Percentiles rank a stretch among this genome's conserved stretches.
phyloP scores from a whole-genome alignment of 1,140 invertebrate genomes.

The Chionoecetes opilio region DNA sequence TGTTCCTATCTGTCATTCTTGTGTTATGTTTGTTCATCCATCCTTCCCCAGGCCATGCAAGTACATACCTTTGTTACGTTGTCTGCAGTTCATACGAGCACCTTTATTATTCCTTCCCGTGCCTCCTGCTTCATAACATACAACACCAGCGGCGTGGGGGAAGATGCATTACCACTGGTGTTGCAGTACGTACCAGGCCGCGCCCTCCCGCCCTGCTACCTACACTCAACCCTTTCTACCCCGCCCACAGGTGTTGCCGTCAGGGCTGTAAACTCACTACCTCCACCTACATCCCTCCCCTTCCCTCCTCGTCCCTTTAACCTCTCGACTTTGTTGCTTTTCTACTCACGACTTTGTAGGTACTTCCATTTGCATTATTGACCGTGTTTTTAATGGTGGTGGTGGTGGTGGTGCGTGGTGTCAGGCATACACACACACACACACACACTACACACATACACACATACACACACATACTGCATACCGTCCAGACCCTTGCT shows the following conservation, averaged over 20 bases:
- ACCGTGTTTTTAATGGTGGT: neutral
- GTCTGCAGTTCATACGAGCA: neutral
- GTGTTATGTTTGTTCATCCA: too few relatives aligned
- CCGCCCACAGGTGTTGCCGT: neutral
- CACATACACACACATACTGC: too few relatives aligned
- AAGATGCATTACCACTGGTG: too few relatives aligned
- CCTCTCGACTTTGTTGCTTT: neutral
- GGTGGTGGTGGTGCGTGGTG: neutral
- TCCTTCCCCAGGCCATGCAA: neutral
- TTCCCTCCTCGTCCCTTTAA: neutral
- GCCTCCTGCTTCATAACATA: neutral
- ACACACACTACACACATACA: neutral
- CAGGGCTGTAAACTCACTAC: neutral
- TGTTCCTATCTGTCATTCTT: neutral
- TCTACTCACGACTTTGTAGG: slow-evolving; percentile 10
- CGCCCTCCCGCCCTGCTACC: too few relatives aligned
- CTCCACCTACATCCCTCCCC: neutral
- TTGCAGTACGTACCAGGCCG: too few relatives aligned
- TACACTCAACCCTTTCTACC: too few relatives aligned
- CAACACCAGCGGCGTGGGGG: too few relatives aligned
- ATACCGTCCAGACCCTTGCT: neutral
- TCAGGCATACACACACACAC: too few relatives aligned
- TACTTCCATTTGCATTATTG: slow-evolving; percentile 11
- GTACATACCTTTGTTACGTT: too few relatives aligned
- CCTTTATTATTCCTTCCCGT: neutral